Evolutionary conservation across 2,888 invertebrate species (phyloP).

Genomic region (Alcis repandata): DNA sequence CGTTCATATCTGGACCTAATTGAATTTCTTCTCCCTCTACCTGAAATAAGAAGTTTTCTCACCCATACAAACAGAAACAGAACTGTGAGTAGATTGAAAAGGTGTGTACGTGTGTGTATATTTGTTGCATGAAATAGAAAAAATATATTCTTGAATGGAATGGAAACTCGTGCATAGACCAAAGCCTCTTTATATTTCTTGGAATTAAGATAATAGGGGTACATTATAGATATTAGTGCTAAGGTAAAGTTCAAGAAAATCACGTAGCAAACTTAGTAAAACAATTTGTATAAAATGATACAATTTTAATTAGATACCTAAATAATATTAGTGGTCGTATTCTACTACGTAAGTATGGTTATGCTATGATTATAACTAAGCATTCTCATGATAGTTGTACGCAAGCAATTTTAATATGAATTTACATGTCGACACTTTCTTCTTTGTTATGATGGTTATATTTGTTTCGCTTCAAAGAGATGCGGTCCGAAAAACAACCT

Average conservation of each 20-base stretch:
- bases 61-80: constrained; percentile 81
- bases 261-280: constrained; percentile 63
- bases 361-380: constrained; percentile 54
- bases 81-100: constrained; percentile 50
- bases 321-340: constrained; percentile 63
- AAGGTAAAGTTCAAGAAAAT: constrained; percentile 53
- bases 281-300: constrained; percentile 67
- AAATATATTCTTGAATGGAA: constrained; percentile 45
- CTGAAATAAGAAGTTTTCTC: constrained; percentile 86
- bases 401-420: constrained; percentile 40
- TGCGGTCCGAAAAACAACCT: constrained; percentile 37
- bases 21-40: constrained; percentile 85
- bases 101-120: constrained; percentile 35
- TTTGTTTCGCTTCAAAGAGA: constrained; percentile 67
- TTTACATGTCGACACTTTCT: constrained; percentile 29
- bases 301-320: constrained; percentile 65
- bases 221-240: constrained; percentile 48
- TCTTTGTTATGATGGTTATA: constrained; percentile 24
- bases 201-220: constrained; percentile 62
- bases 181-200: constrained; percentile 84
- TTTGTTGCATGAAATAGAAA: constrained; percentile 52
- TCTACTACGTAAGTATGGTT: constrained; percentile 60
- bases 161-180: constrained; percentile 77
- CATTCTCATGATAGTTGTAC: constrained; percentile 45
- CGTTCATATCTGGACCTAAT: constrained; percentile 83